Percentiles rank a stretch among this genome's conserved stretches.
Evolutionary conservation across 2,797 vertebrate genomes (phyloP).

Genomic region (Peromyscus aztecus): DNA sequence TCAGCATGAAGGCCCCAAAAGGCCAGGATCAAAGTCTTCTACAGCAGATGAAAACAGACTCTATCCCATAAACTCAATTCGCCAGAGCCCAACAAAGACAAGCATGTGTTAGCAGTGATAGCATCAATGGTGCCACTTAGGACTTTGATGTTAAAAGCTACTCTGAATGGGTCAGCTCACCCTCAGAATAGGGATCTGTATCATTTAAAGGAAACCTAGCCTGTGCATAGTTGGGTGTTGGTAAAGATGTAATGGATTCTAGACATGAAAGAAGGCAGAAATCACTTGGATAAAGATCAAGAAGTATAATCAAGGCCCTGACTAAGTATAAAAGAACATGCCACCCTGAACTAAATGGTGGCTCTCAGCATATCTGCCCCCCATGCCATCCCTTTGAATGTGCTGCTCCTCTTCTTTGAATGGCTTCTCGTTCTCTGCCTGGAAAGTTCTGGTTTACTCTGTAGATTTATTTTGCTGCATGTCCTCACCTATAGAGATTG

Average conservation of each 20-base stretch:
- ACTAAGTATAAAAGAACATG: neutral
- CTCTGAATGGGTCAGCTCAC: neutral
- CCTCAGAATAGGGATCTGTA: neutral
- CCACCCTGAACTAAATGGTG: neutral
- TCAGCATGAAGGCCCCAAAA: neutral
- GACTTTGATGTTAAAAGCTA: conserved; percentile 35
- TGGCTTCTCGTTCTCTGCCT: neutral
- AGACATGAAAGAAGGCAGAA: conserved; percentile 17
- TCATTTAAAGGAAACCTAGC: conserved; percentile 6
- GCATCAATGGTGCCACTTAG: neutral
- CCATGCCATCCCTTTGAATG: neutral
- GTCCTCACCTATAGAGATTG: neutral
- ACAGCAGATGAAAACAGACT: neutral
- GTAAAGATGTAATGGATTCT: neutral
- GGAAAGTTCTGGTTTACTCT: neutral
- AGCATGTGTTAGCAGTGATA: neutral
- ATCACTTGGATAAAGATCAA: neutral
- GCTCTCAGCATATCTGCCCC: neutral
- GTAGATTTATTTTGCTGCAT: neutral
- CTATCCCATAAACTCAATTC: neutral
- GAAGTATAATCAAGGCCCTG: neutral
- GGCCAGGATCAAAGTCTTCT: conserved; percentile 36
- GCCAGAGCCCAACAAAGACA: neutral
- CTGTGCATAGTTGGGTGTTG: neutral
- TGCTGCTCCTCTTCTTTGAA: neutral